Percentiles rank a stretch among this genome's conserved stretches.
These are phyloP conservation scores for Erinaceus europaeus DNA, from an alignment of 2,113 vertebrate species.

Conservation along the genomic window DNA sequence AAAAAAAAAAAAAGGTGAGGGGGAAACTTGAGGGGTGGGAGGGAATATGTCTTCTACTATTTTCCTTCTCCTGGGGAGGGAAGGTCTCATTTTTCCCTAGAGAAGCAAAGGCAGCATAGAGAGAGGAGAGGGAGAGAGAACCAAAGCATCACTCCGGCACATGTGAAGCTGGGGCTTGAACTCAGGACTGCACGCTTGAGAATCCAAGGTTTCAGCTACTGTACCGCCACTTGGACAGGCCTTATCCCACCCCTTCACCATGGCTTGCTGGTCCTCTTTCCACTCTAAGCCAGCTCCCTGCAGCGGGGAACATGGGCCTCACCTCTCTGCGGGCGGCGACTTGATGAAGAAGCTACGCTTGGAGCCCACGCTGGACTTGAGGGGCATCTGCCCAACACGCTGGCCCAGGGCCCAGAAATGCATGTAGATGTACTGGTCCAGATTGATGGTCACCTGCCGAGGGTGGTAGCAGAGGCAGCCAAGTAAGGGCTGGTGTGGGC, in stretches of 20 bases:
- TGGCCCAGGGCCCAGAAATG: constrained; percentile 82
- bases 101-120: not conserved
- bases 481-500: not conserved
- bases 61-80: not conserved
- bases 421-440: constrained; percentile 81
- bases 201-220: not conserved
- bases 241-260: constrained; percentile 7
- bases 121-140: no score
- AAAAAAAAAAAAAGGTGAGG: no score
- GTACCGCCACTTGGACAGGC: no score
- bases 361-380: constrained; percentile 63
- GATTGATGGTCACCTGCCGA: constrained; percentile 75
- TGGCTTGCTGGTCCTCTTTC: constrained; percentile 34
- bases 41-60: not conserved
- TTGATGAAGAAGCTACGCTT: constrained; percentile 69
- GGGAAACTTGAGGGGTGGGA: no score
- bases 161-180: no score
- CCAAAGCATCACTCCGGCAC: no score
- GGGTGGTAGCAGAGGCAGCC: not conserved
- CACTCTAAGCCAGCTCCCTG: constrained; percentile 30
- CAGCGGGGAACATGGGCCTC: constrained; percentile 51
- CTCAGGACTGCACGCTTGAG: no score
- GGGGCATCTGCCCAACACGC: constrained; percentile 71
- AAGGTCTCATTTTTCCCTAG: not conserved
- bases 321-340: constrained; percentile 69